Percentiles rank a stretch among this genome's conserved stretches.
Evolutionary conservation across 1,140 invertebrate genomes (phyloP).

Genomic region (Apis cerana): DNA sequence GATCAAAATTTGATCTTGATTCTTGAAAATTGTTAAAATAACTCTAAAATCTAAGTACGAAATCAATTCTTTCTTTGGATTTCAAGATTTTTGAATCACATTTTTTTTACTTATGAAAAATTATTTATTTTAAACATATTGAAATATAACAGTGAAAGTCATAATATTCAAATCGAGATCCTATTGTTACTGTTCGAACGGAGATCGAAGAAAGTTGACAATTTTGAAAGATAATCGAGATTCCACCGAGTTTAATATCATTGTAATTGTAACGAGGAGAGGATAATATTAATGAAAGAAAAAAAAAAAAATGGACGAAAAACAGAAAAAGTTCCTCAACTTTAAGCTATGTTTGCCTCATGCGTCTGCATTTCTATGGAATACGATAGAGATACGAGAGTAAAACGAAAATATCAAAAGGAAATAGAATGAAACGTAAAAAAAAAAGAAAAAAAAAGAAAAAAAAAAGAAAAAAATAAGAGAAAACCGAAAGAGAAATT

Average conservation of each 20-base stretch:
- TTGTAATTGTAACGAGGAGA: background rate
- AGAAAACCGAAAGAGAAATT: background rate
- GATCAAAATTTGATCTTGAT: no score
- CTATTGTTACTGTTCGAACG: background rate
- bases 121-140: no score
- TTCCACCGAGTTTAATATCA: background rate
- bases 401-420: background rate
- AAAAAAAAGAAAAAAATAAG: background rate
- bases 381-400: no score
- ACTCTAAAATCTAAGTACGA: no score
- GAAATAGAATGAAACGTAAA: background rate
- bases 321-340: conserved; percentile 60
- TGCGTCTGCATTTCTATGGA: conserved; percentile 34
- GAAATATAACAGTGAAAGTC: no score
- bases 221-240: background rate
- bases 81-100: no score
- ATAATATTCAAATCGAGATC: background rate
- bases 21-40: no score
- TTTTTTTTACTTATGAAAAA: no score
- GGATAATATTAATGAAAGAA: no score
- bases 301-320: conserved; percentile 9
- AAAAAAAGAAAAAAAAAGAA: background rate
- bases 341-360: conserved; percentile 55
- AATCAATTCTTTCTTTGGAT: no score
- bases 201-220: background rate